These are phyloP conservation scores for Phymastichus coffea DNA, from an alignment of 1,140 invertebrate genomes.

Conservation along the genomic window DNA sequence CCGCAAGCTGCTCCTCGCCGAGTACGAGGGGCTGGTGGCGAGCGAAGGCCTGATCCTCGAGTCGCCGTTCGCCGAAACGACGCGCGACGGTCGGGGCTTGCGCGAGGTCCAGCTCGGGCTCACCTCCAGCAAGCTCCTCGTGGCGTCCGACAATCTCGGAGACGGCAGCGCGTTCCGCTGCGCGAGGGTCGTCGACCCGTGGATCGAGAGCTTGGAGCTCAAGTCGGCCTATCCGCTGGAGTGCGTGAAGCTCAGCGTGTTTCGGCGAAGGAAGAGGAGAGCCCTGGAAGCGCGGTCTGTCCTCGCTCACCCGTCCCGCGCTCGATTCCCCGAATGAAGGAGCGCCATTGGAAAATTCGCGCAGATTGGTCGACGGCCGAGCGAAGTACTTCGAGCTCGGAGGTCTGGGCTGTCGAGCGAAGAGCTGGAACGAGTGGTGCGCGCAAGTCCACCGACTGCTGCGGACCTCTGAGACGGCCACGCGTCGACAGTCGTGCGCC, in stretches of 20 bases:
- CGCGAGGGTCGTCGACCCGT: slow-evolving; percentile 52
- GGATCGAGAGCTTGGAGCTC: slow-evolving; percentile 61
- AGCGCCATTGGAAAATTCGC: not conserved
- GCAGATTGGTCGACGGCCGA: slow-evolving; percentile 44
- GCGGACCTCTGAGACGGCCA: slow-evolving; percentile 34
- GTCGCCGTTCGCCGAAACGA: slow-evolving; percentile 65
- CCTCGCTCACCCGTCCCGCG: slow-evolving; percentile 45
- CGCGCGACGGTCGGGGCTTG: slow-evolving; percentile 59
- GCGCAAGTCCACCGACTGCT: slow-evolving; percentile 52
- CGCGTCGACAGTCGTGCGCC: not conserved
- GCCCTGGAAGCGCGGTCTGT: slow-evolving; percentile 61
- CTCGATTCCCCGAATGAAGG: not conserved
- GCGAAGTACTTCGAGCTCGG: slow-evolving; percentile 47
- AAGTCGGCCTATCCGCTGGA: slow-evolving; percentile 62
- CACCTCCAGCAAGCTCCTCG: slow-evolving; percentile 59
- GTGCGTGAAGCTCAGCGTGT: slow-evolving; percentile 60
- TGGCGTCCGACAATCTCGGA: slow-evolving; percentile 57
- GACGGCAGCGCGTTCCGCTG: slow-evolving; percentile 36
- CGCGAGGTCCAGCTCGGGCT: slow-evolving; percentile 62
- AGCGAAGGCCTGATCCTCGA: slow-evolving; percentile 61
- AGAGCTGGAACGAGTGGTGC: slow-evolving; percentile 62
- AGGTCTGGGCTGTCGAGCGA: slow-evolving; percentile 30
- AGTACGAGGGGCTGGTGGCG: slow-evolving; percentile 58
- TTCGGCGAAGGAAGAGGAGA: slow-evolving; percentile 54
- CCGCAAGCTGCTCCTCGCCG: slow-evolving; percentile 60